phyloP scores from a whole-genome alignment of 37 sponge, comb jelly and placozoan species.

The Trichoplax adhaerens region DNA sequence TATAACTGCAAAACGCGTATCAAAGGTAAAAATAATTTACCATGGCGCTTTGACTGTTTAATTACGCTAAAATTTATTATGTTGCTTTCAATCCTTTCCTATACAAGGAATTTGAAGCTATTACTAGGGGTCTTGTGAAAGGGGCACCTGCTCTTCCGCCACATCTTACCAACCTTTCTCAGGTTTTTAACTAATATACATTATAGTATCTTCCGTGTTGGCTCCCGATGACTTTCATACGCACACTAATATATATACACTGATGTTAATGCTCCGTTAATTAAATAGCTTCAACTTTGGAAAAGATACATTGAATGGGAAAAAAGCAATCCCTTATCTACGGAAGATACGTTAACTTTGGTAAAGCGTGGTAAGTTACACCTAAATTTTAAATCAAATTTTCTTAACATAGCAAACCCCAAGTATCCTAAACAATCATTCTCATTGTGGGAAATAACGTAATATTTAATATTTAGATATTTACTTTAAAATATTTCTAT shows the following conservation, averaged over 20 bases:
- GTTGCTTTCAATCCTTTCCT: too few relatives aligned
- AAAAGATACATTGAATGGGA: constrained; percentile 78
- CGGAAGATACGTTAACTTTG: constrained; percentile 42
- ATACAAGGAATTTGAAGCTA: constrained; percentile 41
- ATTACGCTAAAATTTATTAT: too few relatives aligned
- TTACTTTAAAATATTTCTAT: background rate
- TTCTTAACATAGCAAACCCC: too few relatives aligned
- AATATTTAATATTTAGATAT: too few relatives aligned
- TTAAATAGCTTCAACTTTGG: constrained; percentile 46
- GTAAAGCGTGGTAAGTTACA: constrained; percentile 56
- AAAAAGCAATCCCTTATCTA: constrained; percentile 71
- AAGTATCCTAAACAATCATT: too few relatives aligned
- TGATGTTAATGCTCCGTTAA: background rate
- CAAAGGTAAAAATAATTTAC: background rate
- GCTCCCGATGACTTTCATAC: too few relatives aligned
- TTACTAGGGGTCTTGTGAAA: constrained; percentile 39
- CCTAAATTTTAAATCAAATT: too few relatives aligned
- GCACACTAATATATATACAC: too few relatives aligned
- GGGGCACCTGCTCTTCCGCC: constrained; percentile 59
- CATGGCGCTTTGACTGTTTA: too few relatives aligned
- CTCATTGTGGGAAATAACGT: too few relatives aligned
- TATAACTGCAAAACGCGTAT: constrained; percentile 45
- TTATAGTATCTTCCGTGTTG: too few relatives aligned
- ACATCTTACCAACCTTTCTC: background rate
- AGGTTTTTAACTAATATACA: too few relatives aligned